These are phyloP conservation scores for Ataeniobius toweri DNA, from an alignment of 2,797 vertebrate species.

Conservation along the genomic window DNA sequence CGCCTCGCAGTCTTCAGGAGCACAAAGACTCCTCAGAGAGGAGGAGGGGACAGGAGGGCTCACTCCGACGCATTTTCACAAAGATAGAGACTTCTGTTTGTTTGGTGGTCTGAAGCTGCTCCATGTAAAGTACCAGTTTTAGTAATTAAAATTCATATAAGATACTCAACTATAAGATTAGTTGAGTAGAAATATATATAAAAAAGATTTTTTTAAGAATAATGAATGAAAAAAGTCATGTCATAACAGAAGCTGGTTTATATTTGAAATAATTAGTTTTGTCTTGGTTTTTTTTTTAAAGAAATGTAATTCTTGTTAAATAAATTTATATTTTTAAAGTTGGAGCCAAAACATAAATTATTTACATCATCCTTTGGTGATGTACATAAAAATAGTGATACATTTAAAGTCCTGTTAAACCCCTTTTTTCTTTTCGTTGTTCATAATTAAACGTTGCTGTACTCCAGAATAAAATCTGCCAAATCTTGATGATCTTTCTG, in stretches of 20 bases:
- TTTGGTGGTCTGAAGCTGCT: not conserved
- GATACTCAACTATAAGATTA: not conserved
- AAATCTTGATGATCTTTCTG: not conserved
- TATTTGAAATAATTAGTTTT: not conserved
- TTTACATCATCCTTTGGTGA: not conserved
- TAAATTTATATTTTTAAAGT: not conserved
- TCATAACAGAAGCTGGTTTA: not conserved
- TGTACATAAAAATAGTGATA: not conserved
- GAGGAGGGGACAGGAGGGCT: rapidly evolving
- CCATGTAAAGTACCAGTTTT: not conserved
- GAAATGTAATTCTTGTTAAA: not conserved
- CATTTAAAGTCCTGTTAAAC: not conserved
- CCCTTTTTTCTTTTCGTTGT: not conserved
- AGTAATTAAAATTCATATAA: not conserved
- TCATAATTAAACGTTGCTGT: not conserved
- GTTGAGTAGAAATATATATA: not conserved
- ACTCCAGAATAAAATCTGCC: not conserved
- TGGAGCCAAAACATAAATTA: not conserved
- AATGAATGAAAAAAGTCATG: not conserved
- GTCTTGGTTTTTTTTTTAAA: not conserved
- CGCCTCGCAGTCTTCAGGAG: constrained; percentile 53
- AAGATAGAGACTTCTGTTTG: not conserved
- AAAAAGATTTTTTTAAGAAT: not conserved
- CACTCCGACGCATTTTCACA: constrained; percentile 36
- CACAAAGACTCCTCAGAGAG: constrained; percentile 63